Evolutionary conservation across 2,888 invertebrate species (phyloP), one percentile per base, ranked within the genome.

Genomic region (Mimachlamys varia): DNA sequence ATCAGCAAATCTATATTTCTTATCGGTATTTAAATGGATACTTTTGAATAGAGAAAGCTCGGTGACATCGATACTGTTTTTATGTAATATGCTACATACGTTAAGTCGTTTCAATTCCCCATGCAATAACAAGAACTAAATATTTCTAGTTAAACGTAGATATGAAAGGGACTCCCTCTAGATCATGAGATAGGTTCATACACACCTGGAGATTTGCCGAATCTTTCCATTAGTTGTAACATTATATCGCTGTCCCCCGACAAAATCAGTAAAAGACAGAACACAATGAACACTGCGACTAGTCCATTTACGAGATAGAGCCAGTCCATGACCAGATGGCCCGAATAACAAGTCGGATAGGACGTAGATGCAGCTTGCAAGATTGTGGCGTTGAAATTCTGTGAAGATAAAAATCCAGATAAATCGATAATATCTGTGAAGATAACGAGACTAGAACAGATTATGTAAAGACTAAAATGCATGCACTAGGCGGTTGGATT

Each of bases 201-300:
- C 92, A 89, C 91, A 96, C 96, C 94, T 91, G 94, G 93, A 55
- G 92, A 92, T 53, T 92, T 93, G 19, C 96, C 96, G 93, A 96
- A 95, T 87, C 92, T 94, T 88, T 93, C 93, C 38, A 93, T 93
- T 93, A 94, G 94, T 76, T 95, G 93, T 55, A 96, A 92, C 19
- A 93, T 90, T 33, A 96, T 92, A 89, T 96, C 96, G 92, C 95
- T 95, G 89, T 96, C 96, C 87, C 95, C 94, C 17, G 93, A 49
- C 10, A 93, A 12, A 38, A 92, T 58, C 50, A 90, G 44, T 0
- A 89, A 0, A 19, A 92, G 22, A 22, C 44, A 50, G 37, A 93
- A 55, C 19, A 93, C 58, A n/a, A 91, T 50, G 22, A 91, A 91
- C 1, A 88, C 27, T 22, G 93, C 19, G 7, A 91, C 55, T 4